Evolutionary conservation across 1,140 invertebrate genomes (phyloP).

Genomic region (Neomicropteryx cornuta): DNA sequence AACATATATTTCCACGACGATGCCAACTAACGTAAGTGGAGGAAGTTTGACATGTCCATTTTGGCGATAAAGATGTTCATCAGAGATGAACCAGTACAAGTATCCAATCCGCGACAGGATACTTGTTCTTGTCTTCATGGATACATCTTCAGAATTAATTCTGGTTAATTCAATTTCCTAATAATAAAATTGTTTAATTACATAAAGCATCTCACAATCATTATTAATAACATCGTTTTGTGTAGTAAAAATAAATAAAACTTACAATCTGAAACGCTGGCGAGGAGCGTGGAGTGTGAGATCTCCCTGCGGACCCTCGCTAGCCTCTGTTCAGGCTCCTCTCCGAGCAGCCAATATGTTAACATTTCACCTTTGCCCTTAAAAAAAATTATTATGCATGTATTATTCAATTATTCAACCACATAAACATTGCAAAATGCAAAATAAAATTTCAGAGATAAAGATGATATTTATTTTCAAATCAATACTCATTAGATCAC

Average conservation of each 20-base stretch:
- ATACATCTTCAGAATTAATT: too few species aligned
- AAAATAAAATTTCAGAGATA: neutral
- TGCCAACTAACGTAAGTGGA: too few species aligned
- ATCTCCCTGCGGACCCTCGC: conserved; percentile 13
- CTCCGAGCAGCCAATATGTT: conserved; percentile 65
- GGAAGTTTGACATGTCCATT: too few species aligned
- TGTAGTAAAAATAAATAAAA: conserved; percentile 5
- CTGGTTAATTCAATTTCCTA: too few species aligned
- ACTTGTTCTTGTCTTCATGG: too few species aligned
- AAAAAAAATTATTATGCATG: conserved; percentile 11
- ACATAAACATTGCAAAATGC: conserved; percentile 1
- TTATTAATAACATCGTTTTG: too few species aligned
- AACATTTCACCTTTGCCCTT: conserved; percentile 65
- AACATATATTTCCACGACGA: too few species aligned
- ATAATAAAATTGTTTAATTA: too few species aligned
- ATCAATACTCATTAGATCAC: neutral
- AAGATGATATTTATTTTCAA: conserved; percentile 2
- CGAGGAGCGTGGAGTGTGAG: conserved; percentile 13
- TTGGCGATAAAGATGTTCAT: too few species aligned
- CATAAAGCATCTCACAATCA: too few species aligned
- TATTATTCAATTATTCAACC: conserved; percentile 2
- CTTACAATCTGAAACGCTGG: conserved; percentile 14
- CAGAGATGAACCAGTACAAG: too few species aligned
- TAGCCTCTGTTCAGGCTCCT: conserved; percentile 39
- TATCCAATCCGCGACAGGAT: too few species aligned